phyloP scores from a whole-genome alignment of 2,797 vertebrate species.

The Phrynocephalus guinanensis region DNA sequence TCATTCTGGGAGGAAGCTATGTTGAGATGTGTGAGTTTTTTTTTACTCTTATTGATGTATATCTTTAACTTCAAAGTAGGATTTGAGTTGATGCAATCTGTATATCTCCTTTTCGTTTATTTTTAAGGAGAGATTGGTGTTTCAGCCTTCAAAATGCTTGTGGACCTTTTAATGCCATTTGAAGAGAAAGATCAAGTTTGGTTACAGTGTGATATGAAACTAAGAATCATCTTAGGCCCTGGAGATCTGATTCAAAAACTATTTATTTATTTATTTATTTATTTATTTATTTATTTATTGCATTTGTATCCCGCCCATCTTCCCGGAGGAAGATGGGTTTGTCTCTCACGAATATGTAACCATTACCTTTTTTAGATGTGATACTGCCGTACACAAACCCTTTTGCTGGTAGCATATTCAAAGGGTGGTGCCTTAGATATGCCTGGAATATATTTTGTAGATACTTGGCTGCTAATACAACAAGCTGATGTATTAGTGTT shows the following conservation, averaged over 20 bases:
- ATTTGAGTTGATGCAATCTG: slow-evolving; percentile 42
- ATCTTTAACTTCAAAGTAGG: slow-evolving; percentile 60
- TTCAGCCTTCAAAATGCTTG: neutral
- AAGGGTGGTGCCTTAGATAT: neutral
- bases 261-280: no score
- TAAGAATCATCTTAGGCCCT: neutral
- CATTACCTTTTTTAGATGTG: neutral
- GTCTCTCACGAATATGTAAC: neutral
- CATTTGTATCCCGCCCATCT: no score
- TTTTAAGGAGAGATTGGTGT: neutral
- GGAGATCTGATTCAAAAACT: neutral
- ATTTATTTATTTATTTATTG: no score
- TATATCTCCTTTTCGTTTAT: slow-evolving; percentile 45
- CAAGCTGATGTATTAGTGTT: neutral
- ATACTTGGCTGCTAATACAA: neutral
- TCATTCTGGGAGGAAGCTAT: slow-evolving; percentile 63
- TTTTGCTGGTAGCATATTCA: neutral
- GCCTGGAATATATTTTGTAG: neutral
- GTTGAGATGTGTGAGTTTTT: slow-evolving; percentile 49
- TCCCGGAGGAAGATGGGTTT: no score
- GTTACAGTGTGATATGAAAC: neutral
- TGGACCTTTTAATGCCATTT: neutral
- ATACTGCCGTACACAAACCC: neutral
- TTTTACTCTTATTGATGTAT: slow-evolving; percentile 60
- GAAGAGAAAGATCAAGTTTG: neutral